phyloP scores from a whole-genome alignment of 2,113 vertebrate species.

The Mohoua ochrocephala region DNA sequence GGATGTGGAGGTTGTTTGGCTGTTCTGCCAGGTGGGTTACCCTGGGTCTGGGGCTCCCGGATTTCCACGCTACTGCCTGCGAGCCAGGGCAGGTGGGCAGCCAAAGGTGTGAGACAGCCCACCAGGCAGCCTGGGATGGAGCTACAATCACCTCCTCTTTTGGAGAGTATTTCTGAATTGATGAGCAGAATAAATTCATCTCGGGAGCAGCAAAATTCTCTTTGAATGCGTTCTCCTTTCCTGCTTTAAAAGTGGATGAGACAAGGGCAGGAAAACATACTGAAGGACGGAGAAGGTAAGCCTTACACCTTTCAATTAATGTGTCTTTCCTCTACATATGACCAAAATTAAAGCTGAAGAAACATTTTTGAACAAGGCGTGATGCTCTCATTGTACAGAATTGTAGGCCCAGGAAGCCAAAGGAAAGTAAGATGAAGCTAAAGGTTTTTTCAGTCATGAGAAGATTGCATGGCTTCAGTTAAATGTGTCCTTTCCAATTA shows the following conservation, averaged over 20 bases:
- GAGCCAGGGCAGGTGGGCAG: not conserved
- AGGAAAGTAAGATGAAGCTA: not conserved
- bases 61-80: not conserved
- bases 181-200: slow-evolving; percentile 7
- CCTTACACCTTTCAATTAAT: not conserved
- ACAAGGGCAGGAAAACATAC: not conserved
- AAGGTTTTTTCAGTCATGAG: not conserved
- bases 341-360: not conserved
- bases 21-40: slow-evolving; percentile 7
- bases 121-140: not conserved
- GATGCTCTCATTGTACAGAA: not conserved
- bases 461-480: not conserved
- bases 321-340: not conserved
- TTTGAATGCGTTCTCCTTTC: not conserved
- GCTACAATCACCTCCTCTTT: not conserved
- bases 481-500: not conserved
- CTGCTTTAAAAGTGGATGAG: not conserved
- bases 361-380: not conserved
- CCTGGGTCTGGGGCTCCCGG: not conserved
- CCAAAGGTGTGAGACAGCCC: not conserved
- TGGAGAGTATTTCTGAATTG: not conserved
- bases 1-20: not conserved
- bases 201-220: not conserved
- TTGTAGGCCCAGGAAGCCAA: not conserved
- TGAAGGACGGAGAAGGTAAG: not conserved